These are phyloP conservation scores for Murina feae DNA, from an alignment of 2,113 vertebrate species.

Conservation along the genomic window DNA sequence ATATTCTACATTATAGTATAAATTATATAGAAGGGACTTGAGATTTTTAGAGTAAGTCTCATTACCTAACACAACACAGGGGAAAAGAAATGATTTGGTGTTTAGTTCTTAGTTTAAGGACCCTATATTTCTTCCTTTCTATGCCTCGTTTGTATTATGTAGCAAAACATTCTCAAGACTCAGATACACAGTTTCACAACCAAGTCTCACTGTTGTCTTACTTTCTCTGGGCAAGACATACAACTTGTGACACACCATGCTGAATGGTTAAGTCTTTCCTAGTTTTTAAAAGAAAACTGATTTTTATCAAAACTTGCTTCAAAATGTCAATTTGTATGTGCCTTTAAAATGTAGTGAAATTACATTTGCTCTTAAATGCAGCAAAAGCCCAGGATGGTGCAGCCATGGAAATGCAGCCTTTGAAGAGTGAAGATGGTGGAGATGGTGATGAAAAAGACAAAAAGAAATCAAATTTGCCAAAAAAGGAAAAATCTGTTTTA, in stretches of 20 bases:
- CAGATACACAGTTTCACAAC: background rate
- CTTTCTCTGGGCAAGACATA: background rate
- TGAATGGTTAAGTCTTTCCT: background rate
- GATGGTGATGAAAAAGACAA: conserved; percentile 93
- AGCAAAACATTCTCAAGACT: background rate
- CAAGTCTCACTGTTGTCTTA: background rate
- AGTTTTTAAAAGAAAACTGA: conserved; percentile 2
- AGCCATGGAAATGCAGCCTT: conserved; percentile 99
- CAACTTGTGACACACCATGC: background rate
- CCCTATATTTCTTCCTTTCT: background rate
- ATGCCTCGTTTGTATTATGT: background rate
- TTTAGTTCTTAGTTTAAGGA: conserved; percentile 17
- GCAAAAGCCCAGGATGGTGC: conserved; percentile 98
- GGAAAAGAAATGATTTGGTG: background rate
- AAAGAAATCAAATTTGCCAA: conserved; percentile 93
- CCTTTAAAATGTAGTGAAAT: conserved; percentile 15
- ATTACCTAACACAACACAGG: background rate
- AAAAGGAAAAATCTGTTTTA: conserved; percentile 99
- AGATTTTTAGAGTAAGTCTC: background rate
- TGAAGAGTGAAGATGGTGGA: conserved; percentile 94
- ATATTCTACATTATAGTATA: background rate
- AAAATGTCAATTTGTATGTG: background rate
- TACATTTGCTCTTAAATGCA: conserved; percentile 68
- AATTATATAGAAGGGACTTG: background rate
- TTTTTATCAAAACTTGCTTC: background rate